These are phyloP conservation scores for Xestobium rufovillosum DNA, from an alignment of 2,888 invertebrate species.

Conservation along the genomic window DNA sequence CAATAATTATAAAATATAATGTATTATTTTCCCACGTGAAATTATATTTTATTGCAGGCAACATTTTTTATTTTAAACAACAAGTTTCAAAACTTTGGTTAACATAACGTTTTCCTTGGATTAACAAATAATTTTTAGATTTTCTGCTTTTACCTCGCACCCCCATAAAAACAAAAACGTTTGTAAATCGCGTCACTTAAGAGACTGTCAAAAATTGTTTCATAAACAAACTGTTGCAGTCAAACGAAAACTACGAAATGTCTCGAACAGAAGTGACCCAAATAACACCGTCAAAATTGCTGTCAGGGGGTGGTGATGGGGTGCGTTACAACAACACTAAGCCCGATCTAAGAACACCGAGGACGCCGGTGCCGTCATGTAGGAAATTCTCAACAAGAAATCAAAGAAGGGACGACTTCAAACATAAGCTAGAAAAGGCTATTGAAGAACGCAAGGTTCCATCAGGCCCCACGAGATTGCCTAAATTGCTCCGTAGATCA, in stretches of 20 bases:
- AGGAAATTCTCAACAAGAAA: not conserved
- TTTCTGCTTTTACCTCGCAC: too few species aligned
- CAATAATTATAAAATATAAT: too few species aligned
- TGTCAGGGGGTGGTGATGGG: conserved; percentile 2
- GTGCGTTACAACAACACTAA: not conserved
- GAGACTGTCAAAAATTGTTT: too few species aligned
- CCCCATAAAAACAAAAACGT: too few species aligned
- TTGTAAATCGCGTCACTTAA: too few species aligned
- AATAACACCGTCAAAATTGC: conserved; percentile 1
- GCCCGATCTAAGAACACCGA: too few species aligned
- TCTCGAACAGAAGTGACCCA: not conserved
- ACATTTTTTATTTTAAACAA: too few species aligned
- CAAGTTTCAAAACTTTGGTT: too few species aligned
- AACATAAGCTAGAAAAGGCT: not conserved
- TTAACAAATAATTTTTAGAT: too few species aligned
- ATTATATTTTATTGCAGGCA: too few species aligned
- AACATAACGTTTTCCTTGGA: too few species aligned
- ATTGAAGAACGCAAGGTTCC: not conserved
- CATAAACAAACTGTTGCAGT: conserved; percentile 1
- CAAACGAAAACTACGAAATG: not conserved
- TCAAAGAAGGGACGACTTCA: not conserved
- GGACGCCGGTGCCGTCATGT: conserved; percentile 1
- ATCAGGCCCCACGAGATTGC: not conserved
- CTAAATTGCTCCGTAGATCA: not conserved
- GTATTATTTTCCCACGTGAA: too few species aligned